Evolutionary conservation across 2,113 vertebrate species (phyloP).

Genomic region (Hippocampus guttulatus): DNA sequence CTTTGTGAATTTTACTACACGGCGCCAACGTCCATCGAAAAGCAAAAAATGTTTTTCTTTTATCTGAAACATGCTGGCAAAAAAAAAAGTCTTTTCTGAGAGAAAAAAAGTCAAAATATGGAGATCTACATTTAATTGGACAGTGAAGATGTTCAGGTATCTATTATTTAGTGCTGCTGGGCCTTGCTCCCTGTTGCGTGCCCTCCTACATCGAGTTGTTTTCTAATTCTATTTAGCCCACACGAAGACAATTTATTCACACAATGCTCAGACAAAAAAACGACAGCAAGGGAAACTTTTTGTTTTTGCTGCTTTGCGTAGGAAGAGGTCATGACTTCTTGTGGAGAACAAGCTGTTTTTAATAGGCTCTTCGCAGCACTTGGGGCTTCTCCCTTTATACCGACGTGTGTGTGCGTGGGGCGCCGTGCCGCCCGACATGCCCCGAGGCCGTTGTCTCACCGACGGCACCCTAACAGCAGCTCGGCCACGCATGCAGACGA

Average conservation of each 20-base stretch:
- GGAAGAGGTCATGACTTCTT: conserved; percentile 18
- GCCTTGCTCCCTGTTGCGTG: background rate
- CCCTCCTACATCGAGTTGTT: background rate
- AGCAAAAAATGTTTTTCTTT: background rate
- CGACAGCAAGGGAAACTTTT: background rate
- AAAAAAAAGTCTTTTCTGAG: no score
- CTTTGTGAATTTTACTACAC: background rate
- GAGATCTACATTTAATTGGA: no score
- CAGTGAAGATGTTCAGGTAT: no score
- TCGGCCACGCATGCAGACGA: conserved; percentile 32
- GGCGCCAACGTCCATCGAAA: background rate
- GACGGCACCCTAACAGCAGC: conserved; percentile 27
- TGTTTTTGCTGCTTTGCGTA: conserved; percentile 1
- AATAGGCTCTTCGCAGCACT: conserved; percentile 17
- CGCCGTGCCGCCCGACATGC: conserved; percentile 36
- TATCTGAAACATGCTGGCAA: background rate
- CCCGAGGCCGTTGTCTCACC: conserved; percentile 52
- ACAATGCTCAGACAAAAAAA: background rate
- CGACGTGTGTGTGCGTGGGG: conserved; percentile 6
- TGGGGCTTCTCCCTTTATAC: conserved; percentile 23
- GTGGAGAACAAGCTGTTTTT: conserved; percentile 19
- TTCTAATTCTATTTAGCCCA: background rate
- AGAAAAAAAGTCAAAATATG: no score
- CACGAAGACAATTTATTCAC: background rate
- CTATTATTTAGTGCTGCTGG: background rate